Evolutionary conservation across 2,113 vertebrate species (phyloP), one percentile per base, ranked within the genome.

Genomic region (Urocolius indicus): DNA sequence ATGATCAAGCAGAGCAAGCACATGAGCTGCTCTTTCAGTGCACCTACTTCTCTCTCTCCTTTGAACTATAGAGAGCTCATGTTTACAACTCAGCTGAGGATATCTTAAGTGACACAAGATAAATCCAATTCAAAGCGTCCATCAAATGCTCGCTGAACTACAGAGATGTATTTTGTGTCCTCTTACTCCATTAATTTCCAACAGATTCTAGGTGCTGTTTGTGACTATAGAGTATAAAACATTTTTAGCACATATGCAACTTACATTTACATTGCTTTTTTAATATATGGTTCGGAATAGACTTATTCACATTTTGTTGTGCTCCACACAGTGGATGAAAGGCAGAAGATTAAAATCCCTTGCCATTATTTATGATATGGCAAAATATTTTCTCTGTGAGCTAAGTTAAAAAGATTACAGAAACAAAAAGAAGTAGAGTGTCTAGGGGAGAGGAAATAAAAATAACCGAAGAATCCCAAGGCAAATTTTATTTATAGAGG

Each of bases 141-240:
- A 3, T 81, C 84, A 89, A 84, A 93, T 61, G 52, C 80, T 84
- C 34, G 34, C 52, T 87, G 48, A 87, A 61, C 58, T 49, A 67
- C 1, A 83, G 41, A 86, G 52, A 45, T 38, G 65, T 43, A 18
- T 29, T 92, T 81, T 78, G 10, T 3, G 0, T 84, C 52, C 52
- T 92, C 54, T 80, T 57, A 78, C 41, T n/a, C 57, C 45, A 61
- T 89, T 93, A 90, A 72, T 90, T 93, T 94, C 36, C 48, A 89
- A 59, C 21, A 81, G 73, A 77, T 41, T 81, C 57, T 89, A 81
- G 80, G 38, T 89, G 76, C 43, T 81, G 15, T 65, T 89, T 94
- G 61, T 81, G 76, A 81, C 80, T 86, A 86, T 3, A 71, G 38
- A 55, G 18, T 34, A 80, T 43, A 79, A 93, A 89, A 81, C 63